These are phyloP conservation scores for Vulpes ferrilata DNA, from an alignment of 2,113 vertebrate genomes.

Conservation along the genomic window DNA sequence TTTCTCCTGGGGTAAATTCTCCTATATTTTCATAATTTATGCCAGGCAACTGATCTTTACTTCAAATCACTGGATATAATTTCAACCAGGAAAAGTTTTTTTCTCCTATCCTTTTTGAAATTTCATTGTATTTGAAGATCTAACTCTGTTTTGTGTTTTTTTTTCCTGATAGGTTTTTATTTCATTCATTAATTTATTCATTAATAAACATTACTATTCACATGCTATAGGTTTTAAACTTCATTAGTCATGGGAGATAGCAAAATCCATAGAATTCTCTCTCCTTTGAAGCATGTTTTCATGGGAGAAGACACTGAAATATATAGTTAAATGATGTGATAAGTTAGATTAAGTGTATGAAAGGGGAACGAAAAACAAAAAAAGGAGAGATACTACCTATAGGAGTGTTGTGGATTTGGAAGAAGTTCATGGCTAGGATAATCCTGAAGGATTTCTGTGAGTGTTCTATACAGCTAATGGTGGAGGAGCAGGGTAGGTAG, in stretches of 20 bases:
- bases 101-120: neutral
- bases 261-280: neutral
- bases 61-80: neutral
- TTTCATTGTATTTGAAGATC: constrained; percentile 12
- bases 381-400: neutral
- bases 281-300: neutral
- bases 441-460: neutral
- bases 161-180: neutral
- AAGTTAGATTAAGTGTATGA: neutral
- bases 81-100: neutral
- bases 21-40: constrained; percentile 30
- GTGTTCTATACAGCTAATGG: neutral
- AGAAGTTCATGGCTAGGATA: neutral
- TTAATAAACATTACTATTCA: neutral
- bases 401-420: neutral
- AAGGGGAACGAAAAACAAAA: neutral
- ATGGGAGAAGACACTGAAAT: neutral
- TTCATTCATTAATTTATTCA: constrained; percentile 7
- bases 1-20: neutral
- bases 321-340: neutral
- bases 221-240: neutral
- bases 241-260: neutral
- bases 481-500: accelerated
- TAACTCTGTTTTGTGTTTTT: neutral
- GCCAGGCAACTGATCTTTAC: neutral